These are phyloP conservation scores for Centruroides vittatus DNA, from an alignment of 1,140 invertebrate genomes.

Conservation along the genomic window DNA sequence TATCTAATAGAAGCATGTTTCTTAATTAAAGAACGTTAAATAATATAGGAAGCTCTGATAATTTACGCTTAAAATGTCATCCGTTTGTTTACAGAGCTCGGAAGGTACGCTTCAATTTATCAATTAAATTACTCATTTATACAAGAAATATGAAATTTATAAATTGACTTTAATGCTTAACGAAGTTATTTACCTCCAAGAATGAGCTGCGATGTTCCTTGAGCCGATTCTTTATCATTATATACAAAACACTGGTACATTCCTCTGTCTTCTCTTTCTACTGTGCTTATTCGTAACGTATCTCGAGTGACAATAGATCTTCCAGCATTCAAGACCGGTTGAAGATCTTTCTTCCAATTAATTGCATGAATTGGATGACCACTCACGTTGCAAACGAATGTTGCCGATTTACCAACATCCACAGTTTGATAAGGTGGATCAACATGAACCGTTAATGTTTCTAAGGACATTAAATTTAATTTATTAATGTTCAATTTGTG, in stretches of 20 bases:
- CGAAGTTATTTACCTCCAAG: slow-evolving; percentile 26
- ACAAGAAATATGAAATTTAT: too few species aligned
- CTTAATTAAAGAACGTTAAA: too few species aligned
- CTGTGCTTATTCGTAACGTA: slow-evolving; percentile 37
- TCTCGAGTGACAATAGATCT: slow-evolving; percentile 10
- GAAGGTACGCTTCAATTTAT: too few species aligned
- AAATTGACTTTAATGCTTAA: too few species aligned
- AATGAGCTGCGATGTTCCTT: slow-evolving; percentile 44
- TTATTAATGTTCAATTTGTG: too few species aligned
- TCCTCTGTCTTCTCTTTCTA: slow-evolving; percentile 64
- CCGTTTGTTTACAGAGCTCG: too few species aligned
- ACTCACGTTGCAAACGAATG: slow-evolving; percentile 24
- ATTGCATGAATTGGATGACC: slow-evolving; percentile 79
- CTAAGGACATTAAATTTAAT: neutral
- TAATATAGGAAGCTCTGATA: too few species aligned
- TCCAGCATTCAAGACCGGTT: slow-evolving; percentile 23
- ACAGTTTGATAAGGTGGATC: slow-evolving; percentile 9
- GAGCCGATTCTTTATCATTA: slow-evolving; percentile 61
- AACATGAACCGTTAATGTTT: slow-evolving; percentile 7
- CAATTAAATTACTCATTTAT: too few species aligned
- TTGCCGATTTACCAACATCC: slow-evolving; percentile 11
- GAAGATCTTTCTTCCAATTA: slow-evolving; percentile 85
- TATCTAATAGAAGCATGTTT: too few species aligned
- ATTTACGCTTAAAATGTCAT: too few species aligned
- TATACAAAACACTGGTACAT: slow-evolving; percentile 58